phyloP scores from a whole-genome alignment of 2,113 vertebrate genomes.

The Carassius carassius region DNA sequence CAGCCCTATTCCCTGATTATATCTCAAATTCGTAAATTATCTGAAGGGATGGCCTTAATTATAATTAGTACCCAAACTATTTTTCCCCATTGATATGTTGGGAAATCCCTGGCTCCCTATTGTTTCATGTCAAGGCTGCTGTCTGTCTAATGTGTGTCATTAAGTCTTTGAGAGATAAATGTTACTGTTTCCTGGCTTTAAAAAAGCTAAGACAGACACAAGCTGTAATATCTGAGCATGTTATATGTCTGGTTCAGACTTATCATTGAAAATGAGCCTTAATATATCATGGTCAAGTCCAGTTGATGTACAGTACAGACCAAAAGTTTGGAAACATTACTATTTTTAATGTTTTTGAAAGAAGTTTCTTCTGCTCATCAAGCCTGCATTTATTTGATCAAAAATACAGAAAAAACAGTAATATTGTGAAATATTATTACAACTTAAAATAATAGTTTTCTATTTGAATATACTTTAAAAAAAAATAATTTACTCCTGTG shows the following conservation, averaged over 20 bases:
- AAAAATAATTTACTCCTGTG: too few relatives aligned
- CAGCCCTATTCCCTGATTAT: neutral
- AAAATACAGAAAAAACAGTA: too few relatives aligned
- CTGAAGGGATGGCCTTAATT: conserved; percentile 28
- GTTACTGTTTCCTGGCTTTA: neutral
- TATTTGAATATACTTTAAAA: too few relatives aligned
- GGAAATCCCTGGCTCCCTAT: neutral
- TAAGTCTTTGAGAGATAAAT: neutral
- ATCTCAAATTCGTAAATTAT: conserved; percentile 5
- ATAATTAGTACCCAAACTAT: neutral
- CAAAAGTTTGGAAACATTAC: too few relatives aligned
- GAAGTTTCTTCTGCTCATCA: too few relatives aligned
- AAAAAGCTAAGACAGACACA: neutral
- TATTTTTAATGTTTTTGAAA: too few relatives aligned
- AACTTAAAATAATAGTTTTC: too few relatives aligned
- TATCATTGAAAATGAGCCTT: neutral
- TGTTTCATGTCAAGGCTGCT: conserved; percentile 4
- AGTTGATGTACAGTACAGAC: too few relatives aligned
- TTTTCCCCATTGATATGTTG: neutral
- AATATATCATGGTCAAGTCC: neutral
- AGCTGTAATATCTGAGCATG: neutral
- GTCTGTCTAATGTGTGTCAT: neutral
- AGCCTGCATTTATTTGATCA: too few relatives aligned
- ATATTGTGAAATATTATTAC: too few relatives aligned
- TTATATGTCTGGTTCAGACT: neutral